Base-by-base conservation (phyloP, 1,140 invertebrate genomes). In the Spodoptera litura region DNA sequence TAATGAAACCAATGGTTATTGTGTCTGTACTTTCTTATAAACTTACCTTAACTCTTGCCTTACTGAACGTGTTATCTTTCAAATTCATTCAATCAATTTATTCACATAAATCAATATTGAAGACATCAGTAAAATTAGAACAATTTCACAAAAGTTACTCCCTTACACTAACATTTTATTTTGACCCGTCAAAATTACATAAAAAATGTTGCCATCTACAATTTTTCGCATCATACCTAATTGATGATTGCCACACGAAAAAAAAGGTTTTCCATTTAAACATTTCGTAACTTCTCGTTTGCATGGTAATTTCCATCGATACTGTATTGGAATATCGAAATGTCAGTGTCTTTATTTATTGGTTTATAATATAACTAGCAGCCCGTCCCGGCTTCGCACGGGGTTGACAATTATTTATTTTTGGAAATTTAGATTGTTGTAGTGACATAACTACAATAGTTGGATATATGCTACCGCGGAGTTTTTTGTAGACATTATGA, bases 211-310 rank as follows among this genome's bases (percentile, higher is more conserved):
- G 52, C 51, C 51, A 56, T 52, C 52, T 25, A n/a, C 66, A 35
- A 52, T 71, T 56, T 56, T 31, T 53, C 64, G 68, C 27, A 55
- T 71, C 44, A 31, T 31, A 13, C 52, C 52, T 2, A 71, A 71
- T 56, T 15, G 52, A 52, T 56, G 68, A 71, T 71, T 71, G 68
- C 68, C 52, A 38, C 27, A 25, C 56, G 68, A 71, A 71, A 71
- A 71, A 71, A 55, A 4, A 10, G 38, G 27, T 27, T 71, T 55
- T 71, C 68, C 68, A 71, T 68, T 68, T 71, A 56, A 71, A 70
- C 56, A 71, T 71, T 52, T 71, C 52, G 31, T 71, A 71, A 71
- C 68, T 70, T 70, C 66, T 71, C 68, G 68, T 71, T 71, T 71
- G 15, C 52, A 56, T 71, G 68, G 51, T 71, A 71, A 71, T 71